Base-by-base conservation (phyloP, 2,888 invertebrate genomes). In the Erebia palarica region DNA sequence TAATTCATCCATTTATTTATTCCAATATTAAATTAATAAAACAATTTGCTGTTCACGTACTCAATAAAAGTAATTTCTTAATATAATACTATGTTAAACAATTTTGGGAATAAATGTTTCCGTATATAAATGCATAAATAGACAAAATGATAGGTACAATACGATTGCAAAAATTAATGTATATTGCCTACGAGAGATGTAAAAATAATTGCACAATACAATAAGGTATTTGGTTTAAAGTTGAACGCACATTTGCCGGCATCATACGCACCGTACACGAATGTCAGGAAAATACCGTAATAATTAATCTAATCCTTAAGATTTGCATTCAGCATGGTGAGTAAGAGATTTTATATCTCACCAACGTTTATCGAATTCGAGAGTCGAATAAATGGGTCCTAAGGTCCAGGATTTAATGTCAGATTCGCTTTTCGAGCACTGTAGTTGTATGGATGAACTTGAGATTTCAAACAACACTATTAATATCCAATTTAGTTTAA, bases 41-140 rank as follows among this genome's bases (percentile, higher is more conserved):
- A 36, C 16, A 51, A 16, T 51, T 27, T 51, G 27, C 36, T n/a
- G 1, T 18, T 61, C 13, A 61, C 44, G 13, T 13, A 61, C 27
- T 14, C 18, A 14, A 21, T 27, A 49, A 49, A 16, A 60, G 0
- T n/a, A 60, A 16, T n/a, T n/a, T 53, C 8, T n/a, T 14, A n/a
- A 3, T 47, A 36, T 36, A 36, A 36, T 47, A 13, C 13, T 47
- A 11, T 47, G 47, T 47, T 3, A 11, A 47, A 47, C 11, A 47
- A 47, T 11, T 11, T 47, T 47, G 47, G 47, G 47, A 47, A 47
- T 11, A 47, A 47, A 13, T 47, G 13, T 47, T 47, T 47, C 47
- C 47, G 11, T 11, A 60, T 47, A 14, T 61, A 63, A 63, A 63
- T 63, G 63, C 63, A 63, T 63, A 49, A 63, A 63, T 49, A 63